Evolutionary conservation across 2,888 invertebrate genomes (phyloP).

Genomic region (Gymnocheta viridis): DNA sequence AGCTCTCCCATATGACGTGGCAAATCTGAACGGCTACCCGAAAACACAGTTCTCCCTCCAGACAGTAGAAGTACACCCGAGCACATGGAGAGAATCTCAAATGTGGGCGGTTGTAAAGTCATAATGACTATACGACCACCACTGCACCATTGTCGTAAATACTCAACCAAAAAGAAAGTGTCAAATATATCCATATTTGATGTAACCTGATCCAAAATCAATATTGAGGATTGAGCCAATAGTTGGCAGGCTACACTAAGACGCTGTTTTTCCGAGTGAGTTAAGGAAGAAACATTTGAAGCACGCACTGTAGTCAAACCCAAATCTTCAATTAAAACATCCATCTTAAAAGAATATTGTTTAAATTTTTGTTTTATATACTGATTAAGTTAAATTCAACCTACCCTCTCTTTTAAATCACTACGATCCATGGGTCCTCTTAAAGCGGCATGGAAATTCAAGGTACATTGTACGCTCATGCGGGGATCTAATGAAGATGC

Average conservation of each 20-base stretch:
- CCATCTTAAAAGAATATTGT: slow-evolving; percentile 84
- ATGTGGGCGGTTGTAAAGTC: slow-evolving; percentile 96
- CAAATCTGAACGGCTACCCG: slow-evolving; percentile 94
- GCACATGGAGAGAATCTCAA: slow-evolving; percentile 96
- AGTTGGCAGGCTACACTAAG: slow-evolving; percentile 95
- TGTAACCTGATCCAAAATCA: slow-evolving; percentile 92
- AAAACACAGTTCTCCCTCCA: slow-evolving; percentile 95
- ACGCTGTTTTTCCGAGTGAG: slow-evolving; percentile 93
- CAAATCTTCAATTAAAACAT: slow-evolving; percentile 93
- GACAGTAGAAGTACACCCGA: slow-evolving; percentile 89
- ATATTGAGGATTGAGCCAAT: slow-evolving; percentile 91
- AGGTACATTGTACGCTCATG: slow-evolving; percentile 94
- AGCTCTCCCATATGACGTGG: slow-evolving; percentile 94
- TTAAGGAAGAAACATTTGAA: slow-evolving; percentile 92
- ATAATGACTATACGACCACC: slow-evolving; percentile 92
- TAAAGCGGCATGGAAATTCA: slow-evolving; percentile 91
- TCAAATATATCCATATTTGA: slow-evolving; percentile 92
- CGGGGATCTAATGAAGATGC: slow-evolving; percentile 84
- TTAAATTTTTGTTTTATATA: background rate
- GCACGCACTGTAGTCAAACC: slow-evolving; percentile 94
- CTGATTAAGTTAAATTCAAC: slow-evolving; percentile 68
- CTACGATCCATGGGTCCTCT: slow-evolving; percentile 81
- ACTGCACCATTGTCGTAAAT: slow-evolving; percentile 92
- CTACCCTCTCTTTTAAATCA: slow-evolving; percentile 88
- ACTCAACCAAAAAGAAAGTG: slow-evolving; percentile 96